Base-by-base conservation (phyloP, 2,888 invertebrate genomes). In the Bursaphelenchus okinawaensis region DNA sequence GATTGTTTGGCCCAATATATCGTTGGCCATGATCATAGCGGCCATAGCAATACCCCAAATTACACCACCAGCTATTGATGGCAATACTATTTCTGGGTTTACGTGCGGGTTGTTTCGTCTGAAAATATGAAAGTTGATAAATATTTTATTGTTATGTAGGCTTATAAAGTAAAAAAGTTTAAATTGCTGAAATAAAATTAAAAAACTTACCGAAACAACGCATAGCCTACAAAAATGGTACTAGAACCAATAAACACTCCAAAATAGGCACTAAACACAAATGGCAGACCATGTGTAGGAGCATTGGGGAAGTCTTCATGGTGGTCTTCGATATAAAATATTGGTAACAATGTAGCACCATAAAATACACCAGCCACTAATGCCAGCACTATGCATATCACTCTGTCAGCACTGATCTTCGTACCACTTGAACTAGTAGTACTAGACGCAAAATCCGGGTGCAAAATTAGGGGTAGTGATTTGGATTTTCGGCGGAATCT, bases 21-120 rank as follows among this genome's bases (percentile, higher is more conserved):
- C 79, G 74, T 85, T 86, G 24, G 86, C 85, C 9, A 85, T 74
- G 75, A 86, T 85, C 66, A 85, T 85, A 29, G 80, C 77, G 4
- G 82, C 74, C 20, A 84, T 83, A 20, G 84, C 85, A 7, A 84
- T 71, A 7, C 78, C 84, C 86, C 86, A 86, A 79, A 86, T 83
- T 3, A 83, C 52, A 0, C 86, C 86, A 7, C 84, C 83, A 12
- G 83, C 64, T 29, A 84, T 67, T 6, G 83, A 84, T 3, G 86
- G 86, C 24, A 86, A 72, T 29, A 84, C 82, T 16, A 81, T 79
- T 20, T 75, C 69, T 0, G 83, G 82, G 65, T 83, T 84, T 8
- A 86, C 76, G 56, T 70, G 67, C 0, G 85, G 85, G 40, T 78
- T 73, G 75, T 84, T 85, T 61, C 74, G 71, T 29, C 63, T 63